phyloP scores from a whole-genome alignment of 92 coral and sea anemone species.

The Epizoanthus stellaris region DNA sequence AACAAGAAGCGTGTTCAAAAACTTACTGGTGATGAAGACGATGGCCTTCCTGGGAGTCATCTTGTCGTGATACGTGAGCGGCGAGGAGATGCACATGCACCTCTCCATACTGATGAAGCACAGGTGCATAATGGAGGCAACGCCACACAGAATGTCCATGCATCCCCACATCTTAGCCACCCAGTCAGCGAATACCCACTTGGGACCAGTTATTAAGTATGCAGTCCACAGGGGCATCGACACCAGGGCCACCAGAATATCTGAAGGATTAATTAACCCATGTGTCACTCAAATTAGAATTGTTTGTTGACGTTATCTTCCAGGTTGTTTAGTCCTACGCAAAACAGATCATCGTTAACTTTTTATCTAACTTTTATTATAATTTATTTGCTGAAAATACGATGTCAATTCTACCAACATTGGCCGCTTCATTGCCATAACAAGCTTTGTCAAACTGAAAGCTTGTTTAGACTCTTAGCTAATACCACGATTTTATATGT shows the following conservation, averaged over 20 bases:
- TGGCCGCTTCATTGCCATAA: no score
- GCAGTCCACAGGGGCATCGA: constrained; percentile 91
- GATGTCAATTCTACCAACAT: no score
- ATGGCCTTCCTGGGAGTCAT: constrained; percentile 74
- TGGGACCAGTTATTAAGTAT: constrained; percentile 73
- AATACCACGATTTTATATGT: no score
- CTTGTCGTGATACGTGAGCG: constrained; percentile 73
- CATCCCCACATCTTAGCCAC: constrained; percentile 68
- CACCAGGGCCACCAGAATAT: constrained; percentile 77
- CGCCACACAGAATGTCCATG: constrained; percentile 77
- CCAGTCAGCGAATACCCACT: constrained; percentile 63
- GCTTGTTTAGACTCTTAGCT: no score
- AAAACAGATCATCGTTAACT: no score
- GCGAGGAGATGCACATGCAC: constrained; percentile 71
- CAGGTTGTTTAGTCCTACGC: no score
- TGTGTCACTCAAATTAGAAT: not conserved
- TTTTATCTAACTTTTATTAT: no score
- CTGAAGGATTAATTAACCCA: constrained; percentile 34
- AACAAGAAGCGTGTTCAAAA: no score
- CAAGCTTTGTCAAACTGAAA: no score
- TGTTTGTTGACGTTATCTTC: not conserved
- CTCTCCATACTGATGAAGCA: constrained; percentile 72
- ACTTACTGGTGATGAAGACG: constrained; percentile 33
- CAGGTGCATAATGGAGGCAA: constrained; percentile 70
- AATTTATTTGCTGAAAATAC: no score